Evolutionary conservation across 1,140 invertebrate genomes (phyloP).

Genomic region (Psilanteris sp.): DNA sequence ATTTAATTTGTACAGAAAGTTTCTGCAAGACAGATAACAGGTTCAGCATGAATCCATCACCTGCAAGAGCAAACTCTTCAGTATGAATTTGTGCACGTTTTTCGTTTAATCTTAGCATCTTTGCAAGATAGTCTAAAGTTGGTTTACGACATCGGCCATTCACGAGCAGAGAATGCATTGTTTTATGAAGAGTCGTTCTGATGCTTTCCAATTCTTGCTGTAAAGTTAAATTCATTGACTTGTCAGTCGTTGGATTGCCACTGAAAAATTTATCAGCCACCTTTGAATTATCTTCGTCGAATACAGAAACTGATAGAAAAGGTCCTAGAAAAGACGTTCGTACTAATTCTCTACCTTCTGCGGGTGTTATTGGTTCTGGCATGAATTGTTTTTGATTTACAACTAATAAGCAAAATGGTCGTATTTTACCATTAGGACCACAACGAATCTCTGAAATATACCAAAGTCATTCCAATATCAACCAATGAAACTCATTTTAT

Average conservation of each 20-base stretch:
- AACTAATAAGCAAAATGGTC: conserved; percentile 90
- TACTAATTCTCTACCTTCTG: conserved; percentile 89
- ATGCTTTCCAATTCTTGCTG: conserved; percentile 87
- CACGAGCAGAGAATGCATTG: conserved; percentile 91
- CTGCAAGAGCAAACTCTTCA: conserved; percentile 90
- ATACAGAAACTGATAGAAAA: conserved; percentile 93
- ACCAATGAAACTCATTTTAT: too few species aligned
- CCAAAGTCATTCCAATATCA: too few species aligned
- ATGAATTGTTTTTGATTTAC: conserved; percentile 87
- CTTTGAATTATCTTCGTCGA: conserved; percentile 94
- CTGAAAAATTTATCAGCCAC: conserved; percentile 86
- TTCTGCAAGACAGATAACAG: conserved; percentile 93
- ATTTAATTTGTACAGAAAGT: conserved; percentile 90
- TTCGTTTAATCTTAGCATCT: conserved; percentile 89
- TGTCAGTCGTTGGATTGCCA: conserved; percentile 80
- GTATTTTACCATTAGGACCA: conserved; percentile 79
- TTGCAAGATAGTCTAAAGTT: conserved; percentile 88
- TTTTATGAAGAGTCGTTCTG: conserved; percentile 86
- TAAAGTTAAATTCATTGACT: conserved; percentile 83
- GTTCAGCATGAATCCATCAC: conserved; percentile 97
- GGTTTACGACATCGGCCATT: conserved; percentile 87
- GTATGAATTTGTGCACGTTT: conserved; percentile 93
- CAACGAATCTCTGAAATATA: conserved; percentile 83
- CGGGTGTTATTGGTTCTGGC: conserved; percentile 85
- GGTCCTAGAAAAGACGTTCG: conserved; percentile 92